phyloP scores from a whole-genome alignment of 2,113 vertebrate genomes.

The Charadrius vociferus region DNA sequence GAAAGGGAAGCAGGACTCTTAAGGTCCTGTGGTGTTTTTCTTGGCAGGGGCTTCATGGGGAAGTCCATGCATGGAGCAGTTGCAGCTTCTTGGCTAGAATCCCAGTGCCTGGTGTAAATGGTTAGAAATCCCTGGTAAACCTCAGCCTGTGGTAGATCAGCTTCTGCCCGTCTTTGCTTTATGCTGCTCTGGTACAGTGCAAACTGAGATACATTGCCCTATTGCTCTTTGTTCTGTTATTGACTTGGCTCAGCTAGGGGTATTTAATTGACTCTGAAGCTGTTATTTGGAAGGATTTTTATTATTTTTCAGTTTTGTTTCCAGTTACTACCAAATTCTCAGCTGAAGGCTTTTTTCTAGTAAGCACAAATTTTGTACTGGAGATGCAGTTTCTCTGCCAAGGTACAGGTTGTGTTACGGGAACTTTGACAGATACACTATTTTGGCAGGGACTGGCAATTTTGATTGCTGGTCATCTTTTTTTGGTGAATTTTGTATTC shows the following conservation, averaged over 20 bases:
- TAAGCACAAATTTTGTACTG: background rate
- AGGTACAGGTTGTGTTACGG: background rate
- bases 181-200: background rate
- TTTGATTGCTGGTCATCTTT: background rate
- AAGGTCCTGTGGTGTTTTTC: background rate
- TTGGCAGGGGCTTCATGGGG: background rate
- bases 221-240: background rate
- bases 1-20: background rate
- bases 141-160: background rate
- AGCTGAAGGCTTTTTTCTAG: background rate
- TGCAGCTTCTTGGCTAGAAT: background rate
- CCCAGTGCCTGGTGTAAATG: background rate
- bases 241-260: background rate
- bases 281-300: background rate
- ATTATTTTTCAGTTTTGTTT: background rate
- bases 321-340: background rate
- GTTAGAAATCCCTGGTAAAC: background rate
- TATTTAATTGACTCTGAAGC: background rate
- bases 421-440: rapidly evolving
- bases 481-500: background rate
- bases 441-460: background rate
- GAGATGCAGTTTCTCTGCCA: background rate
- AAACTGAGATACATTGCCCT: background rate
- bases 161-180: background rate
- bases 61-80: background rate